These are phyloP conservation scores for Biston stratarius DNA, from an alignment of 2,888 invertebrate species.

Conservation along the genomic window DNA sequence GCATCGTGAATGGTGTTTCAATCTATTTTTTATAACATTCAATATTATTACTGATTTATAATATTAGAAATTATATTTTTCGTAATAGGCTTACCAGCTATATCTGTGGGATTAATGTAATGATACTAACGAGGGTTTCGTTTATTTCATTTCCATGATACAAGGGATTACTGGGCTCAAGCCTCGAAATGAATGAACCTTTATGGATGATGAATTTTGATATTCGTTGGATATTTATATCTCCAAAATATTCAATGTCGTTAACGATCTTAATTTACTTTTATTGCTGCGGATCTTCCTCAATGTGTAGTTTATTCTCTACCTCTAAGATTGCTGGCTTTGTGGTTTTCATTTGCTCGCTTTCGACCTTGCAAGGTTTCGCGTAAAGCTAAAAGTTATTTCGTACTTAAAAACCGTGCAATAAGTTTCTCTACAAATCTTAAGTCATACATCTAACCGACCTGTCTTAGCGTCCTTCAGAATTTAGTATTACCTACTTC, in stretches of 20 bases:
- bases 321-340: background rate
- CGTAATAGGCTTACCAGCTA: slow-evolving; percentile 8
- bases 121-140: slow-evolving; percentile 31
- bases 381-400: slow-evolving; percentile 22
- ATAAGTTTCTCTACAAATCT: slow-evolving; percentile 31
- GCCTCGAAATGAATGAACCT: slow-evolving; percentile 12
- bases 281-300: background rate
- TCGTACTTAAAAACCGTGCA: slow-evolving; percentile 20
- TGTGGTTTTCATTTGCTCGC: slow-evolving; percentile 7
- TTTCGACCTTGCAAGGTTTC: slow-evolving; percentile 10
- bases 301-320: slow-evolving; percentile 10
- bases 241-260: background rate
- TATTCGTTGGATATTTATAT: background rate
- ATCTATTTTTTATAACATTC: background rate
- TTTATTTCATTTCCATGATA: slow-evolving; percentile 37
- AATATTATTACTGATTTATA: background rate
- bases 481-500: slow-evolving; percentile 44
- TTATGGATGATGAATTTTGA: slow-evolving; percentile 4
- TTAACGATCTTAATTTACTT: background rate
- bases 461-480: slow-evolving; percentile 45
- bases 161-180: slow-evolving; percentile 28
- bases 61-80: slow-evolving; percentile 6
- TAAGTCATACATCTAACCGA: slow-evolving; percentile 8
- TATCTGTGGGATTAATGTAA: slow-evolving; percentile 23
- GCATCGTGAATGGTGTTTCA: slow-evolving; percentile 3